Percentiles rank a stretch among this genome's conserved stretches.
phyloP scores from a whole-genome alignment of 2,797 vertebrate genomes.

The Ibycter americanus region DNA sequence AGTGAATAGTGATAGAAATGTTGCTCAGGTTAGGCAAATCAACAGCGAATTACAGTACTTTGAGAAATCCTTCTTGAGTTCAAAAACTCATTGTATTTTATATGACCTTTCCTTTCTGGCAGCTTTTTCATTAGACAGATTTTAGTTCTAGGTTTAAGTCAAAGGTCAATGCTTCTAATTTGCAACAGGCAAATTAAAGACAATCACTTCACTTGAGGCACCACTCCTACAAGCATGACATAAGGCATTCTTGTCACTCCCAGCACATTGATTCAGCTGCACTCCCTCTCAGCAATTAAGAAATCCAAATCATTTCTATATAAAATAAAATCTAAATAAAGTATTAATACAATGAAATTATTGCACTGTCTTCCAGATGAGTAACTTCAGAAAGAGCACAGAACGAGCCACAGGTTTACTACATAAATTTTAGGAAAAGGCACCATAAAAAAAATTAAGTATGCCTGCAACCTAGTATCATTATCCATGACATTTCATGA shows the following conservation, averaged over 20 bases:
- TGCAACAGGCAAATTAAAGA: not conserved
- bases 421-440: not conserved
- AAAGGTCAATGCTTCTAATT: not conserved
- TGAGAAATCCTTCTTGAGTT: not conserved
- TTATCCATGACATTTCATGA: not conserved
- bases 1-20: not conserved
- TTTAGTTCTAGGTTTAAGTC: slow-evolving; percentile 24
- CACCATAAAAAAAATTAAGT: not conserved
- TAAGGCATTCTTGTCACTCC: not conserved
- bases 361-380: not conserved
- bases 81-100: not conserved
- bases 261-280: not conserved
- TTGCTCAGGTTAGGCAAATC: not conserved
- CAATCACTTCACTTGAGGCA: not conserved
- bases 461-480: not conserved
- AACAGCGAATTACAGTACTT: not conserved
- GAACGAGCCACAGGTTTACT: not conserved
- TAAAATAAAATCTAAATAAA: not conserved
- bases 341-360: not conserved
- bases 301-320: not conserved
- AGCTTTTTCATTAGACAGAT: not conserved
- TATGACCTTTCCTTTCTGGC: slow-evolving; percentile 13
- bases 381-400: not conserved
- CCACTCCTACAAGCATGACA: not conserved
- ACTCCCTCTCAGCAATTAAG: not conserved